Conservation (phyloP, 2,797 vertebrate species). For the Phyllotis vaccarum region DNA sequence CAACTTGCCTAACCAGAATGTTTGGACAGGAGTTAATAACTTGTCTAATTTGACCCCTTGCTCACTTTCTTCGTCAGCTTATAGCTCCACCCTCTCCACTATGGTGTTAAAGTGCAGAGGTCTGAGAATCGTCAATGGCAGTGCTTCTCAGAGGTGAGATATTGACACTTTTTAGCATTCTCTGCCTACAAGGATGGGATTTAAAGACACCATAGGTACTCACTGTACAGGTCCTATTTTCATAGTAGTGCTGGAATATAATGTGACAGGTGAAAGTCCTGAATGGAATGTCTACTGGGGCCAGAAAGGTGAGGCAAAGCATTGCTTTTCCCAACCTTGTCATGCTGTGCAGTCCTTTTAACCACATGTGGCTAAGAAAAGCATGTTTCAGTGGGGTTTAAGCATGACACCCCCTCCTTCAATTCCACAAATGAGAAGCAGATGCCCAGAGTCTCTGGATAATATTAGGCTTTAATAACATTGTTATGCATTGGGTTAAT, state of each 20-base stretch:
- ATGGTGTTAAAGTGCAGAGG: background rate
- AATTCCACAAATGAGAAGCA: slow-evolving; percentile 76
- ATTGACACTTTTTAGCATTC: background rate
- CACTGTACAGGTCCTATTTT: background rate
- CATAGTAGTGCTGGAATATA: slow-evolving; percentile 5
- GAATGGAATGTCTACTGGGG: background rate
- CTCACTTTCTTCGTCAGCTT: background rate
- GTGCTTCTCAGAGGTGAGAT: background rate
- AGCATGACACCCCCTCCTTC: slow-evolving; percentile 58
- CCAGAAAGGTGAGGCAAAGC: background rate
- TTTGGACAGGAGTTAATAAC: background rate
- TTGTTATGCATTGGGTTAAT: slow-evolving; percentile 26
- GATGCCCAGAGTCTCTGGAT: slow-evolving; percentile 64
- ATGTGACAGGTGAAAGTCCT: slow-evolving; percentile 23
- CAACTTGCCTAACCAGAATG: background rate
- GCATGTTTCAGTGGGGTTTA: slow-evolving; percentile 56
- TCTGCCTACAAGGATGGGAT: background rate
- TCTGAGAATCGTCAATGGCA: background rate
- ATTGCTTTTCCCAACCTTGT: slow-evolving; percentile 51
- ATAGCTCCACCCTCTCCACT: background rate
- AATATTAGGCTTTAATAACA: slow-evolving; percentile 70
- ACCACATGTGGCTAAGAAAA: slow-evolving; percentile 69
- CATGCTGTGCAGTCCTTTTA: slow-evolving; percentile 52
- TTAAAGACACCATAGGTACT: background rate
- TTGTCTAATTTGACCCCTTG: background rate